Evolutionary conservation across 2,888 invertebrate genomes (phyloP), one percentile per base, ranked within the genome.

Genomic region (Hirtodrosophila duncani): DNA sequence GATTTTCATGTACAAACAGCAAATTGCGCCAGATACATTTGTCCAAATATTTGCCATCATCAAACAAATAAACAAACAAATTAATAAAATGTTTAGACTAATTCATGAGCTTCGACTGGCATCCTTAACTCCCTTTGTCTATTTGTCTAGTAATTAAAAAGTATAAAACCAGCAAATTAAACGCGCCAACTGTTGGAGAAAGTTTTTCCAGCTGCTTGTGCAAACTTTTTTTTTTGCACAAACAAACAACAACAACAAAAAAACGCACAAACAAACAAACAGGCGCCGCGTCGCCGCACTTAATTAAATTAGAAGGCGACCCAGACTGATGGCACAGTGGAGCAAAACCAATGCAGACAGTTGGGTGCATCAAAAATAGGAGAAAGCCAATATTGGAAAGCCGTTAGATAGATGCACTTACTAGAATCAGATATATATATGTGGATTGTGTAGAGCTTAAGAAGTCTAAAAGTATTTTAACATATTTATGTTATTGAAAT

Each of bases 81-180:
- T 10, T 33, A 34, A 33, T n/a, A 2, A n/a, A 17, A 9, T 5
- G 17, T 26, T 16, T 20, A 4, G 23, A 36, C 16, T 20, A 21
- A 36, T 49, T 48, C 29, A 13, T 17, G 3, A 51, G 30, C 37
- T 24, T 44, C 10, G 21, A 34, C 27, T n/a, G n/a, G n/a, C n/a
- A 26, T 17, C 10, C 34, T 44, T 41, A 39, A 50, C 23, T 49
- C 33, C 43, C 51, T 57, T 44, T 53, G 46, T 71, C 67, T 70
- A 74, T 78, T 71, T 77, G 72, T 77, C 74, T 65, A 69, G 75
- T 80, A 72, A 72, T 72, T 72, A 72, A 72, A 80, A 72, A 80
- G 81, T 80, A 77, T 60, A 80, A 80, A 69, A 68, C 78, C 62
- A 68, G 74, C 78, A 72, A 80, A 72, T 80, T 80, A 80, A 72